Evolutionary conservation across 2,113 vertebrate species (phyloP).

Genomic region (Bagarius yarrelli): DNA sequence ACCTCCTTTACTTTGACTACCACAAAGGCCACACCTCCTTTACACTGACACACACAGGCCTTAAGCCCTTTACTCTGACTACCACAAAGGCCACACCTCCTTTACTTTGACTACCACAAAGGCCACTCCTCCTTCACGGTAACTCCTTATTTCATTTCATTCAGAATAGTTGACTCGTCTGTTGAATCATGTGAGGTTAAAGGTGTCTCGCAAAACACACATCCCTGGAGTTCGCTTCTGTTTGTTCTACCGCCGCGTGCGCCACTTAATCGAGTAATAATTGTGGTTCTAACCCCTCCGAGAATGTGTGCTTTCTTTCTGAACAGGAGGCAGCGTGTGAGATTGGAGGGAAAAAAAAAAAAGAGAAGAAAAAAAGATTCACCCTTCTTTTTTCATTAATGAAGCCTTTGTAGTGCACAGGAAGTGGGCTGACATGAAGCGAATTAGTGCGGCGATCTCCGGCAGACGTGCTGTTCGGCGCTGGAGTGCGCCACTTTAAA

Average conservation of each 20-base stretch:
- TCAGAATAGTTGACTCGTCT: slow-evolving; percentile 41
- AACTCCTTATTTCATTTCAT: background rate
- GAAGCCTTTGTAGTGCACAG: slow-evolving; percentile 72
- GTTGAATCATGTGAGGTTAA: slow-evolving; percentile 54
- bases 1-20: background rate
- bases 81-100: background rate
- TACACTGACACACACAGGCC: background rate
- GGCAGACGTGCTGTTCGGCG: slow-evolving; percentile 66
- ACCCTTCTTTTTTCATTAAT: slow-evolving; percentile 77
- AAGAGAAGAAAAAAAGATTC: slow-evolving; percentile 6
- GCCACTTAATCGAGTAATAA: slow-evolving; percentile 70
- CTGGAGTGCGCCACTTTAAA: slow-evolving; percentile 67
- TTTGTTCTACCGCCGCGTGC: slow-evolving; percentile 66
- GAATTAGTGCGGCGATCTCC: slow-evolving; percentile 74
- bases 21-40: background rate
- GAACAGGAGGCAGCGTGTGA: slow-evolving; percentile 43
- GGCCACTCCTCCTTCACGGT: background rate
- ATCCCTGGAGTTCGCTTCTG: slow-evolving; percentile 61
- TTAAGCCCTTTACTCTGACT: background rate
- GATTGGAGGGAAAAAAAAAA: slow-evolving; percentile 1
- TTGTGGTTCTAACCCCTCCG: slow-evolving; percentile 63
- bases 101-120: background rate
- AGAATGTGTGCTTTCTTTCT: slow-evolving; percentile 60
- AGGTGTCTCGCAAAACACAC: slow-evolving; percentile 45
- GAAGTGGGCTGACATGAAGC: slow-evolving; percentile 73